Percentiles rank a stretch among this genome's conserved stretches.
Conservation (phyloP, 2,888 invertebrate species). For the Archips crataeganus region DNA sequence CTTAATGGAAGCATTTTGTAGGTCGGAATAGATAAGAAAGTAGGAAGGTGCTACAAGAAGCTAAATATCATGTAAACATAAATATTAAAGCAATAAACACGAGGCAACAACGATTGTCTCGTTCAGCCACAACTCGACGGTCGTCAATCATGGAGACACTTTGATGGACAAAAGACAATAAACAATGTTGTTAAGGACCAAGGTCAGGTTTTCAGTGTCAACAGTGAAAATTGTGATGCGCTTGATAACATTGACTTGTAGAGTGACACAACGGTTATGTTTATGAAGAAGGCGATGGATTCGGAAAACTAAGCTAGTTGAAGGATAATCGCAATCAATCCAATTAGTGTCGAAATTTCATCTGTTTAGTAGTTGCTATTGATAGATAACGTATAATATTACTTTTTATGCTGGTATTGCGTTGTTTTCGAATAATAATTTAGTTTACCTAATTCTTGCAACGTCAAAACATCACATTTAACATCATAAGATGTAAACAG, state of each 20-base stretch:
- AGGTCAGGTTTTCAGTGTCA: constrained; percentile 3
- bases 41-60: not conserved
- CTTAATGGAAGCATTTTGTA: not conserved
- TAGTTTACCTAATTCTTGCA: not conserved
- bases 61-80: constrained; percentile 10
- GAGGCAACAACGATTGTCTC: constrained; percentile 3
- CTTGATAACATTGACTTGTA: not conserved
- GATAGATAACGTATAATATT: not conserved
- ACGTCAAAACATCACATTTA: not conserved
- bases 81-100: constrained; percentile 7
- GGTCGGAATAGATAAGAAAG: not conserved
- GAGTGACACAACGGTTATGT: not conserved
- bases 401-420: not conserved
- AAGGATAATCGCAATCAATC: no score
- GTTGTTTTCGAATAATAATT: not conserved
- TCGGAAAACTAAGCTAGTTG: not conserved
- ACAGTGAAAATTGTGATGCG: not conserved
- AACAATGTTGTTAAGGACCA: constrained; percentile 6
- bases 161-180: constrained; percentile 13
- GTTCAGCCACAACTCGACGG: constrained; percentile 3
- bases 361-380: not conserved
- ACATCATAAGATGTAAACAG: not conserved
- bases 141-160: constrained; percentile 17
- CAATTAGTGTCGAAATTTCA: not conserved
- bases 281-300: not conserved